phyloP scores from a whole-genome alignment of 2,888 invertebrate genomes.

The Luperina testacea region DNA sequence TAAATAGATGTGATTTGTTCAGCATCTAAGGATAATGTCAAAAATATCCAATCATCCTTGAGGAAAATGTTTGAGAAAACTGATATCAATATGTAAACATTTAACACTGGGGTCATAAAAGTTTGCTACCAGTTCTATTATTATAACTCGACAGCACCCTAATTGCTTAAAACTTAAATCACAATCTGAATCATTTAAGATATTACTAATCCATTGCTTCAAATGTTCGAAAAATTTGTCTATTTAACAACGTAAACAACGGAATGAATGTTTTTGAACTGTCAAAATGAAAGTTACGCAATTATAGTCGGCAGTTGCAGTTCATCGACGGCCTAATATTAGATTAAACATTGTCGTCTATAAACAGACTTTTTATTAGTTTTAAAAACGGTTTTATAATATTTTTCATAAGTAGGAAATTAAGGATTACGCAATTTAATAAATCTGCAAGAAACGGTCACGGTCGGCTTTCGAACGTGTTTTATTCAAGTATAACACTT shows the following conservation, averaged over 20 bases:
- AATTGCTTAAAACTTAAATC: not conserved
- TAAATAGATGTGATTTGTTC: constrained; percentile 26
- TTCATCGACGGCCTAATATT: not conserved
- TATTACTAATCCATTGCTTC: not conserved
- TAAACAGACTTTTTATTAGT: not conserved
- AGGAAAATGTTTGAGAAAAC: not conserved
- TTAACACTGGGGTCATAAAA: not conserved
- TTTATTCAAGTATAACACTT: not conserved
- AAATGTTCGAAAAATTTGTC: not conserved
- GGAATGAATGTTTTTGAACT: not conserved
- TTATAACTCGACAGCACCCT: not conserved
- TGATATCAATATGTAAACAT: not conserved
- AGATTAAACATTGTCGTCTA: not conserved
- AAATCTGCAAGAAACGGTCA: not conserved
- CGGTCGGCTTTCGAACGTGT: not conserved
- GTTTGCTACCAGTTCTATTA: not conserved
- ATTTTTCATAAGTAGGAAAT: not conserved
- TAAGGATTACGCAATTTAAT: not conserved
- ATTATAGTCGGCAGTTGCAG: not conserved
- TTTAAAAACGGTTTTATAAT: not conserved
- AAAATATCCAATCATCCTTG: constrained; percentile 5
- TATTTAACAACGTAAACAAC: not conserved
- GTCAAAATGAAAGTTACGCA: not conserved
- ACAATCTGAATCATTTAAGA: not conserved
- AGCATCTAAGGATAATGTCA: constrained; percentile 1